Evolutionary conservation across 2,797 vertebrate species (phyloP).

Genomic region (Clamator glandarius): DNA sequence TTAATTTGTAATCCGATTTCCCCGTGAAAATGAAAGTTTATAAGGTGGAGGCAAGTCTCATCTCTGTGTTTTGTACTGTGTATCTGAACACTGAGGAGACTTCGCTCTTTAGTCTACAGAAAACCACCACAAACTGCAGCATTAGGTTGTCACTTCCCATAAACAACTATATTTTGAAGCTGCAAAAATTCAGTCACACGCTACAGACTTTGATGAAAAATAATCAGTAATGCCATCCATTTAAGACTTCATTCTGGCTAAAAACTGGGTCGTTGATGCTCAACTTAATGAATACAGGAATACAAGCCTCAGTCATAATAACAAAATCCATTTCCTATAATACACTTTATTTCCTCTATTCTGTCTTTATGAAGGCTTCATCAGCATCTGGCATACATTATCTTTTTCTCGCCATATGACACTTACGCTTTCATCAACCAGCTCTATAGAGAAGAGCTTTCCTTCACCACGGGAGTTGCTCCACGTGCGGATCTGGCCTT

Average conservation of each 20-base stretch:
- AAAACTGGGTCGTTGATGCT: neutral
- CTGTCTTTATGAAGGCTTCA: slow-evolving; percentile 37
- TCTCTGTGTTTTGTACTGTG: neutral
- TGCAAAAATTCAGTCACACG: slow-evolving; percentile 45
- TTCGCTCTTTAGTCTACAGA: neutral
- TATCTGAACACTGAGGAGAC: slow-evolving; percentile 3
- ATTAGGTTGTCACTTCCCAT: slow-evolving; percentile 32
- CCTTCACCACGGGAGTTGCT: slow-evolving; percentile 97
- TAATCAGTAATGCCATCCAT: slow-evolving; percentile 30
- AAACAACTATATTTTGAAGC: slow-evolving; percentile 56
- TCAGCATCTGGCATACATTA: slow-evolving; percentile 43
- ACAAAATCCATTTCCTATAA: slow-evolving; percentile 29
- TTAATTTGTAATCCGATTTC: slow-evolving; percentile 28
- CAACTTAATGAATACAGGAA: slow-evolving; percentile 45
- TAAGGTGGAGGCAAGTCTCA: slow-evolving; percentile 17
- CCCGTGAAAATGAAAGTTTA: slow-evolving; percentile 39
- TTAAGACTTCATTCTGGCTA: slow-evolving; percentile 35
- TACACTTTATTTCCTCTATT: slow-evolving; percentile 30
- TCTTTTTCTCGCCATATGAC: neutral
- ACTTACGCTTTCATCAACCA: slow-evolving; percentile 97
- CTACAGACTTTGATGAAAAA: slow-evolving; percentile 54
- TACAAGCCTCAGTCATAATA: slow-evolving; percentile 32
- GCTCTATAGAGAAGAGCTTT: slow-evolving; percentile 95
- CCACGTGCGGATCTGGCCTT: slow-evolving; percentile 93
- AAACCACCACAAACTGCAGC: neutral